Evolutionary conservation across 2,797 vertebrate genomes (phyloP).

Genomic region (Liparis tanakae): DNA sequence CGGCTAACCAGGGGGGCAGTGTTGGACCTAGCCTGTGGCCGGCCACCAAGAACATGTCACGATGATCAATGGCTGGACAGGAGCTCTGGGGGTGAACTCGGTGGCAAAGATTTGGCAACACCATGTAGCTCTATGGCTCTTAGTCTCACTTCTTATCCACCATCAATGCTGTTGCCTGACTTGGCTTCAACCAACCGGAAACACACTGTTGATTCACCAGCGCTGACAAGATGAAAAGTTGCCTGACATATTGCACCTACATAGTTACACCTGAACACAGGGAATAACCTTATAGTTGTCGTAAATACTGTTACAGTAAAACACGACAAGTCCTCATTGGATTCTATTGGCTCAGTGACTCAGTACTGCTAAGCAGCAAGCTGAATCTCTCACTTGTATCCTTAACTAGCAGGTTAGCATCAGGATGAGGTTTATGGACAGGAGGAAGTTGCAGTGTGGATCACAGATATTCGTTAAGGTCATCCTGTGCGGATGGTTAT

Average conservation of each 20-base stretch:
- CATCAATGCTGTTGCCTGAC: slow-evolving; percentile 62
- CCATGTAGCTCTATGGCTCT: slow-evolving; percentile 45
- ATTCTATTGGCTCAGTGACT: neutral
- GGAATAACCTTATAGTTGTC: neutral
- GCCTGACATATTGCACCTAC: slow-evolving; percentile 4
- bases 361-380: neutral
- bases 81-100: slow-evolving; percentile 69
- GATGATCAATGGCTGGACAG: slow-evolving; percentile 82
- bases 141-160: slow-evolving; percentile 62
- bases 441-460: neutral
- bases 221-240: slow-evolving; percentile 38
- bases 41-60: slow-evolving; percentile 83
- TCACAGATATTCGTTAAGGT: neutral
- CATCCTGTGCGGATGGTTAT: neutral
- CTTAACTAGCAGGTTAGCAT: neutral
- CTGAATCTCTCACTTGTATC: neutral
- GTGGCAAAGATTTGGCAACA: slow-evolving; percentile 74
- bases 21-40: slow-evolving; percentile 73
- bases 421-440: neutral
- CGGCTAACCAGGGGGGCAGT: slow-evolving; percentile 49
- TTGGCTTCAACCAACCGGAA: slow-evolving; percentile 69
- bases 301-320: neutral
- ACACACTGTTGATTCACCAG: slow-evolving; percentile 52
- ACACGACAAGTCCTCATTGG: neutral
- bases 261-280: slow-evolving; percentile 1